A percentile compares a stretch with the other conserved stretches of the same genome.
Conservation (phyloP, 2,888 invertebrate species). For the Uropetala carovei region DNA sequence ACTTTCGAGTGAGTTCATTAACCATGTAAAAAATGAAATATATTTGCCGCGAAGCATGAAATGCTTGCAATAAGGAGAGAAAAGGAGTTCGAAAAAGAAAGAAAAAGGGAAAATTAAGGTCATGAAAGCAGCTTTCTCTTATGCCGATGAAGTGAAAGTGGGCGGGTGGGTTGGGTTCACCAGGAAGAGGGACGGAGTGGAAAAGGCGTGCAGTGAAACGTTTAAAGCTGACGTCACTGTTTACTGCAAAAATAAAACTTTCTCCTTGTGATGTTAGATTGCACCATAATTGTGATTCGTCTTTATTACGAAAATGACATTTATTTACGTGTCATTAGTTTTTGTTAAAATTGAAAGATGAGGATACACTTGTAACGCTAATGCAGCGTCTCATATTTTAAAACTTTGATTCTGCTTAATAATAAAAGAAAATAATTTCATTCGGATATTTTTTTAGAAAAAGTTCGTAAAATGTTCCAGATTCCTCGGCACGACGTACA, state of each 20-base stretch:
- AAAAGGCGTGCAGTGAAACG: constrained; percentile 38
- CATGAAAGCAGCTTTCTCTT: constrained; percentile 43
- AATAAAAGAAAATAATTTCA: background rate
- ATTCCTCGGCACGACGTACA: no score
- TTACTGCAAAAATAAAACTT: constrained; percentile 32
- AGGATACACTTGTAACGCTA: no score
- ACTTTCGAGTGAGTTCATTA: constrained; percentile 21
- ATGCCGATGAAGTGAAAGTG: constrained; percentile 41
- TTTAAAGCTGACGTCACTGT: constrained; percentile 36
- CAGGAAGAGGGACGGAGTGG: constrained; percentile 40
- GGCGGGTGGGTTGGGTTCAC: background rate
- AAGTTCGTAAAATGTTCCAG: no score
- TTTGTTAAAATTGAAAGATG: no score
- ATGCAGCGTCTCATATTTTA: background rate
- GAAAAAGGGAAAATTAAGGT: constrained; percentile 38
- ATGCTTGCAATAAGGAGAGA: background rate
- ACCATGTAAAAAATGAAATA: background rate
- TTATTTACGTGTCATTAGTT: no score
- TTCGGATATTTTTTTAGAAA: background rate
- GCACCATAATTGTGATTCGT: background rate
- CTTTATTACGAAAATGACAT: no score
- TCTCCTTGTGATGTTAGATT: constrained; percentile 18
- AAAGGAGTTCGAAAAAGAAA: background rate
- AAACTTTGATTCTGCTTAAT: background rate
- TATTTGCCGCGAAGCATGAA: constrained; percentile 30